Evolutionary conservation across 2,797 vertebrate genomes (phyloP), one percentile per base, ranked within the genome.

Genomic region (Acropternis orthonyx): DNA sequence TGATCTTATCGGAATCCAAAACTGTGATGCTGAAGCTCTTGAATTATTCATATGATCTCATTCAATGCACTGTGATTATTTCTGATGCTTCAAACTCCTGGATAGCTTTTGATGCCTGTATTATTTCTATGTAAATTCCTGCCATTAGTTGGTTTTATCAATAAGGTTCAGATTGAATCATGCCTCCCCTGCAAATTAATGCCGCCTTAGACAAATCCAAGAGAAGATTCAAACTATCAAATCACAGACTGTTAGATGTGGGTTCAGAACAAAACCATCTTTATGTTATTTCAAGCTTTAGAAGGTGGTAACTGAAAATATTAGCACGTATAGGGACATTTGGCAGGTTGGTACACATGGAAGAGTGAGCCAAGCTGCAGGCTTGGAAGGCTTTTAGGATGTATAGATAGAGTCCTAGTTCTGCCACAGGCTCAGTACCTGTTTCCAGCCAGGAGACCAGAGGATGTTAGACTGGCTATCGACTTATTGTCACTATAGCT

Each of bases 101-200:
- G 94, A 91, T 85, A 95, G 88, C 77, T 95, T 95, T 91, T 94
- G 92, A 97, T 93, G 95, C 93, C 69, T 85, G 68, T 72, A 93
- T 96, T 96, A 95, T 96, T 95, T 91, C 88, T 89, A 95, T 96
- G 96, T 95, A 96, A 96, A 97, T 95, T 91, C 83, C 69, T 96
- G n/a, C 85, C 77, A 95, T 95, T 96, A 95, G 94, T 6, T 94
- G 75, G 85, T 94, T 94, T 92, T 95, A 95, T 91, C 96, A 96
- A 91, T 94, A 95, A 96, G 78, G 69, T 95, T 92, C 71, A 81
- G 92, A 95, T 80, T 91, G 86, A 95, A 95, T 95, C 93, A 77
- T 92, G 84, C 58, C 72, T 94, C 49, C 88, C 65, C 68, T 85
- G 68, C 46, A 95, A 95, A 94, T 92, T 85, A 93, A 75, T 52